Evolutionary conservation across 2,797 vertebrate species (phyloP).

Genomic region (Hydrocynus forskahlii): DNA sequence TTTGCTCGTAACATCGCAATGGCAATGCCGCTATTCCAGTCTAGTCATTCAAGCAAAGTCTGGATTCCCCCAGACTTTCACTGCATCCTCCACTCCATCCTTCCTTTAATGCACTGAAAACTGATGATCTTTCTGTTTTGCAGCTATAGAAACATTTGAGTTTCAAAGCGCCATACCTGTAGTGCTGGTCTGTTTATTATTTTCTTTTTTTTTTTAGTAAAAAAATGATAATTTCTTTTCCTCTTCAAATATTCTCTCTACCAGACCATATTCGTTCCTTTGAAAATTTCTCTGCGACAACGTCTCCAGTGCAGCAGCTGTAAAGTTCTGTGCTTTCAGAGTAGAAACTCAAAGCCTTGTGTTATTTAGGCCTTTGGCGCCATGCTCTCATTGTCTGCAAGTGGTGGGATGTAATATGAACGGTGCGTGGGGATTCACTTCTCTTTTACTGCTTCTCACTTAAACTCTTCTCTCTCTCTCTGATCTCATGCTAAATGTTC

Average conservation of each 20-base stretch:
- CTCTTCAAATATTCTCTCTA: neutral
- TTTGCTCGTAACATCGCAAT: too few species aligned
- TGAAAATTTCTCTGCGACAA: neutral
- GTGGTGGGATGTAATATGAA: constrained; percentile 19
- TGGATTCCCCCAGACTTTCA: neutral
- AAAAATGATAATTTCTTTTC: neutral
- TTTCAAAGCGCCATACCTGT: neutral
- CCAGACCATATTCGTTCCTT: neutral
- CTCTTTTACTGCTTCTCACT: constrained; percentile 6
- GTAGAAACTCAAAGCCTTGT: constrained; percentile 26
- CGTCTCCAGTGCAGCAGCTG: neutral
- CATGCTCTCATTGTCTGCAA: constrained; percentile 38
- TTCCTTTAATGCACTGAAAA: neutral
- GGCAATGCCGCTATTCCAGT: too few species aligned
- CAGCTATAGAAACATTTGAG: neutral
- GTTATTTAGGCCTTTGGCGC: constrained; percentile 14
- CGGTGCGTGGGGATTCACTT: neutral
- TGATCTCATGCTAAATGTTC: constrained; percentile 1
- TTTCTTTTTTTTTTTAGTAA: too few species aligned
- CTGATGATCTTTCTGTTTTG: neutral
- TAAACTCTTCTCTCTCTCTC: constrained; percentile 14
- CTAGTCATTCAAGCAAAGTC: neutral
- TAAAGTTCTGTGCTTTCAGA: constrained; percentile 20
- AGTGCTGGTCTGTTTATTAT: neutral
- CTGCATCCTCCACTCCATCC: too few species aligned